Evolutionary conservation across 2,797 vertebrate genomes (phyloP), one percentile per base, ranked within the genome.

Genomic region (Garrulus glandarius): DNA sequence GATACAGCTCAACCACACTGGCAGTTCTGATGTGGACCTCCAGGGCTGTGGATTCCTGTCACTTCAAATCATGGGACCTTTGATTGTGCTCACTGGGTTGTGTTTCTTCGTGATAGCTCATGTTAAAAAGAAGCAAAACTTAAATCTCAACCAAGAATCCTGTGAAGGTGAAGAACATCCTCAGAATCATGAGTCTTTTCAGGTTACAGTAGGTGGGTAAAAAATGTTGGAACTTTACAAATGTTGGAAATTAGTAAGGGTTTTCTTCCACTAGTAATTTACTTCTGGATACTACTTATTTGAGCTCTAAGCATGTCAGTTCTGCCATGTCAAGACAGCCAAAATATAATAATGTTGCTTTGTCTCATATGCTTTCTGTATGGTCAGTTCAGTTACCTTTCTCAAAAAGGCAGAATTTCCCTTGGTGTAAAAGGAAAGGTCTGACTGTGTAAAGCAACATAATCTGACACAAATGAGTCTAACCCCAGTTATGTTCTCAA

Each of bases 81-180:
- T 98, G 93, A 97, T 98, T 87, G 98, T 98, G 76, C 97, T 98
- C 17, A 96, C 98, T 95, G 98, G 98, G 24, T 85, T 98, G 81
- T 98, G 98, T 93, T 98, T 98, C 95, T 98, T 98, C 5, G 97
- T 98, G 93, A 97, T 98, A 63, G 98, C 98, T 91, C 98, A 98
- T 24, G 89, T 98, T 72, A 98, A 98, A 97, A 98, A 98, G 95
- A 98, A 95, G 89, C 97, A 94, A 89, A 94, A 96, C 84, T 88
- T 97, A 84, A 95, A 70, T 82, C 85, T 89, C 41, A 80, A 11
- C 39, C 96, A 97, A 82, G 97, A 98, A 39, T 83, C 94, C 65
- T 83, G 89, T 1, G 97, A 96, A 78, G 94, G 39, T 9, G 98
- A 97, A 91, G 98, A 98, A 36, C 96, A 90, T 39, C 50, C 82